Base-by-base conservation (phyloP, 2,113 vertebrate genomes). In the Microcebus griseorufus region DNA sequence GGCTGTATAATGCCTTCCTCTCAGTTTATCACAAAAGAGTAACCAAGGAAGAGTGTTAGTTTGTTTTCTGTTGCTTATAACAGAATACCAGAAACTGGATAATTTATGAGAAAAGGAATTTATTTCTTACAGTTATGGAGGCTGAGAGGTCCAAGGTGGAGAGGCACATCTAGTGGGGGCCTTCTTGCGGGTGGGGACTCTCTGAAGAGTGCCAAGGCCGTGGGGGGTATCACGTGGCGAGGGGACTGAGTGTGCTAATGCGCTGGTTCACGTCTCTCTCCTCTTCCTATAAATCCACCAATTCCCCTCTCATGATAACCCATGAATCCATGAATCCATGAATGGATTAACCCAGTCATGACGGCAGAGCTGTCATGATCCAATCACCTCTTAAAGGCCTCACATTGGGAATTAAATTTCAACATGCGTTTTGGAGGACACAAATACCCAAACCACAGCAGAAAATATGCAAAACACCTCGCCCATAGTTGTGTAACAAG, bases 401-500 rank as follows among this genome's bases (percentile, higher is more conserved):
- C 45, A 76, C 73, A 76, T 0, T 32, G 42, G 14, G 45, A 16
- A 32, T 76, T 76, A 48, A 76, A 76, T 76, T 48, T 48, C 29
- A 48, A 32, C 42, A 9, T 48, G 73, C 18, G 27, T 76, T 76
- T 76, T 48, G 42, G 27, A 76, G 42, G 42, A 76, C 42, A 76
- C 73, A 18, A 32, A 17, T 18, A 48, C 18, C 27, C 45, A 48
- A 48, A 48, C 27, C 42, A 32, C 32, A 76, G 73, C 27, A 75
- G 80, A 92, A 83, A 34, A 2, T 6, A n/a, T 10, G 9, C 25
- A 51, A 48, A 87, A 75, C 0, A 0, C 27, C 5, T 64, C 55
- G 69, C 51, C 22, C 16, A 2, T 3, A 23, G 8, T 2, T 4
- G n/a, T 9, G 29, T 65, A 7, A 0, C 27, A 9, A 70, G 22